Percentiles rank a stretch among this genome's conserved stretches.
These are phyloP conservation scores for Aviceda subcristata DNA, from an alignment of 2,113 vertebrate species.

Conservation along the genomic window DNA sequence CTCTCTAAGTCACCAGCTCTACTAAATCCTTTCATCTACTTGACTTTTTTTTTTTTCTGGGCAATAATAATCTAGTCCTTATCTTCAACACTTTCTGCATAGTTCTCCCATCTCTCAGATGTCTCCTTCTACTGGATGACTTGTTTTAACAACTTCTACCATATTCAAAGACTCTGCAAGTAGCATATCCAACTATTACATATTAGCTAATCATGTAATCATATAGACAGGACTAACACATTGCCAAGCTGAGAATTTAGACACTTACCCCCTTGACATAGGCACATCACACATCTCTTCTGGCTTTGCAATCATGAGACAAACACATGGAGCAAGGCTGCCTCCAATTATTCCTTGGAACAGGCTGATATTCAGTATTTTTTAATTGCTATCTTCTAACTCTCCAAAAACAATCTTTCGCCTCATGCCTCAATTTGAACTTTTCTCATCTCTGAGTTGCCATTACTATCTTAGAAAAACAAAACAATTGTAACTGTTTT, in stretches of 20 bases:
- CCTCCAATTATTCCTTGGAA: neutral
- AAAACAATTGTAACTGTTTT: neutral
- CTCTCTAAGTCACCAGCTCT: neutral
- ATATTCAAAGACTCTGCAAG: neutral
- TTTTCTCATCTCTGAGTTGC: neutral
- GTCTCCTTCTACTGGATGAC: neutral
- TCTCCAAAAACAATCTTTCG: neutral
- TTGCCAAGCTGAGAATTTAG: neutral
- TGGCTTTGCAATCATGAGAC: neutral
- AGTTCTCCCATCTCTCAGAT: neutral
- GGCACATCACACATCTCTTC: neutral
- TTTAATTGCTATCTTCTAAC: neutral
- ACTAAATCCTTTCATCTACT: neutral
- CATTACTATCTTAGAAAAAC: neutral
- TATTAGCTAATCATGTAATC: neutral
- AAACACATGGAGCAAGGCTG: neutral
- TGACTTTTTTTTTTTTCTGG: neutral
- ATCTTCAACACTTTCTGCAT: fast-evolving
- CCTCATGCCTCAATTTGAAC: neutral
- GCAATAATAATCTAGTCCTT: neutral
- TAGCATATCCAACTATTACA: neutral
- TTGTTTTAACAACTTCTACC: neutral
- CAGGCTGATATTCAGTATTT: fast-evolving
- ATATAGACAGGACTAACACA: neutral
- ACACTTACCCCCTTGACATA: neutral